phyloP scores from a whole-genome alignment of 2,113 vertebrate genomes.

The Chinchilla lanigera region DNA sequence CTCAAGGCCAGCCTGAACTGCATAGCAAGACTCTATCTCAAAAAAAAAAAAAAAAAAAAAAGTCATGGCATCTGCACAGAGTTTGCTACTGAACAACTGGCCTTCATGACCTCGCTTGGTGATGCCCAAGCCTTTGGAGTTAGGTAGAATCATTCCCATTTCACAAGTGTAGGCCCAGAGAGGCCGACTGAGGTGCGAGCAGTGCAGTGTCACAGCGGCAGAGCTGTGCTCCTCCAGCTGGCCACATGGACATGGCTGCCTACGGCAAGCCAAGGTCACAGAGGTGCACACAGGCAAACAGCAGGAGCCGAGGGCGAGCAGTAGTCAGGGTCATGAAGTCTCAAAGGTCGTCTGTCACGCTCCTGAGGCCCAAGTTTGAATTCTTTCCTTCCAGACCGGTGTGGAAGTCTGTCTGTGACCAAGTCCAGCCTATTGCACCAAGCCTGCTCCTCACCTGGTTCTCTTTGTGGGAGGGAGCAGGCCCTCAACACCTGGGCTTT shows the following conservation, averaged over 20 bases:
- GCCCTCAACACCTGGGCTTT: neutral
- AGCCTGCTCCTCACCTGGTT: neutral
- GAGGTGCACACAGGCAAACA: neutral
- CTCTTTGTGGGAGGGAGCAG: neutral
- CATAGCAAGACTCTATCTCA: too few species aligned
- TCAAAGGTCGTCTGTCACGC: neutral
- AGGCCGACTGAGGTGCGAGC: neutral
- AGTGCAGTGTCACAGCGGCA: neutral
- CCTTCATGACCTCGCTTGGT: neutral
- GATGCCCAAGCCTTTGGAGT: neutral
- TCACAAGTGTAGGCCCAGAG: neutral
- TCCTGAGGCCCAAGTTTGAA: neutral
- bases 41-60: neutral
- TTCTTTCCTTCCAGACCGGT: neutral
- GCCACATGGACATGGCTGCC: accelerated
- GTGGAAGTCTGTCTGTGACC: neutral
- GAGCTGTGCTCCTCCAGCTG: neutral
- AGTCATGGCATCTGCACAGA: neutral
- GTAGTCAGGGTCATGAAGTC: neutral
- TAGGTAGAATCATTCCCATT: neutral
- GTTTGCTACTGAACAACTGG: neutral
- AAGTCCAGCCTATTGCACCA: too few species aligned
- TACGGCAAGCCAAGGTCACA: neutral
- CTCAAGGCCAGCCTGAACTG: too few species aligned
- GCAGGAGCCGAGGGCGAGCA: neutral